Conservation (phyloP, 2,797 vertebrate species). For the Simalia tracyae region DNA sequence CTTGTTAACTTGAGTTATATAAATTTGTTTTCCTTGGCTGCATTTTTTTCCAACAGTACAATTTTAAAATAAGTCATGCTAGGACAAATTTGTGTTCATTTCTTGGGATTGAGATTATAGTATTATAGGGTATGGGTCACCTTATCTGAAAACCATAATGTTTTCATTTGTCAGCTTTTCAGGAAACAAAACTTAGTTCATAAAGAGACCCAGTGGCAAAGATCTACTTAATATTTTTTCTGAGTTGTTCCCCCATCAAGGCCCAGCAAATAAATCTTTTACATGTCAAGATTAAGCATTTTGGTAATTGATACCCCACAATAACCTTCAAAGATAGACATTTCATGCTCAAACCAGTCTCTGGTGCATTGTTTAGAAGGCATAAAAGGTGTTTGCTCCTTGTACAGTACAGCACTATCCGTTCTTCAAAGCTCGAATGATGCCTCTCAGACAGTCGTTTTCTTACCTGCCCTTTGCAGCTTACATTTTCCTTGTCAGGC, state of each 20-base stretch:
- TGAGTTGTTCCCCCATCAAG: background rate
- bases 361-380: background rate
- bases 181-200: background rate
- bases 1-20: background rate
- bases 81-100: background rate
- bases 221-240: background rate
- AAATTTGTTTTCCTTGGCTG: background rate
- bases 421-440: background rate
- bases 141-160: background rate
- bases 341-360: background rate
- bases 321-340: background rate
- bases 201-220: background rate
- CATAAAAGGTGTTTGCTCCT: background rate
- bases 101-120: conserved; percentile 8
- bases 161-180: too few species aligned
- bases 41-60: background rate
- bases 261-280: background rate
- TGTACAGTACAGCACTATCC: conserved; percentile 13
- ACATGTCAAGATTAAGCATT: background rate
- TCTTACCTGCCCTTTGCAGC: background rate
- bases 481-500: background rate
- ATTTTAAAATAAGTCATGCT: background rate
- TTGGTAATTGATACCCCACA: background rate
- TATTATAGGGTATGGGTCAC: too few species aligned
- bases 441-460: background rate